These are phyloP conservation scores for Monopterus albus DNA, from an alignment of 2,113 vertebrate species.

Conservation along the genomic window DNA sequence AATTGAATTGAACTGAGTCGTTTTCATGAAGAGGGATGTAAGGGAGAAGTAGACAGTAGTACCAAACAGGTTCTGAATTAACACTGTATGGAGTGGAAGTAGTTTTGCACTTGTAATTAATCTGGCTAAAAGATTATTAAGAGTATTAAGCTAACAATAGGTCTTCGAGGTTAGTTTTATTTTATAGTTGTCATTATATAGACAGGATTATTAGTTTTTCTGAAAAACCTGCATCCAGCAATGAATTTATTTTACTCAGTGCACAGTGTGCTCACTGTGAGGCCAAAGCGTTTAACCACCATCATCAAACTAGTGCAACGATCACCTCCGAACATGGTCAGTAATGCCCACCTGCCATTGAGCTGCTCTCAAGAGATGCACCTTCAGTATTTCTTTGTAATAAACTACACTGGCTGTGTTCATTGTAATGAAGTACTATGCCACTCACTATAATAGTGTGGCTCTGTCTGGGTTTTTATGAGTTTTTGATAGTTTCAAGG, in stretches of 20 bases:
- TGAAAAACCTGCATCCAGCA: not conserved
- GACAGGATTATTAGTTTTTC: too few species aligned
- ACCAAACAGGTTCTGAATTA: not conserved
- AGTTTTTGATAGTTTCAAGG: conserved; percentile 5
- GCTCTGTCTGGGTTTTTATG: conserved; percentile 4
- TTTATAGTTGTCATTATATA: too few species aligned
- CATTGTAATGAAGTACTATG: conserved; percentile 15
- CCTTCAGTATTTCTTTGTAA: not conserved
- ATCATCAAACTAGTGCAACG: conserved; percentile 5
- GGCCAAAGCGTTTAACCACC: too few species aligned
- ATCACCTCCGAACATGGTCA: not conserved
- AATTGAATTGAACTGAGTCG: too few species aligned
- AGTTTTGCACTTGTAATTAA: too few species aligned
- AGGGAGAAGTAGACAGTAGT: not conserved
- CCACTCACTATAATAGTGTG: not conserved
- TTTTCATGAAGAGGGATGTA: not conserved
- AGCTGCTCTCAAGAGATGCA: not conserved
- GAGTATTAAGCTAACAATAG: too few species aligned
- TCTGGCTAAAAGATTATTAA: not conserved
- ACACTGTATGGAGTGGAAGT: not conserved
- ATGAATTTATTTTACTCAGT: not conserved
- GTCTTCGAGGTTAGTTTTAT: too few species aligned
- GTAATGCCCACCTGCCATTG: not conserved
- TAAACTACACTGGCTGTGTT: not conserved
- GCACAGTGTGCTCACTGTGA: too few species aligned